Conservation (phyloP, 2,797 vertebrate genomes). For the Enoplosus armatus region DNA sequence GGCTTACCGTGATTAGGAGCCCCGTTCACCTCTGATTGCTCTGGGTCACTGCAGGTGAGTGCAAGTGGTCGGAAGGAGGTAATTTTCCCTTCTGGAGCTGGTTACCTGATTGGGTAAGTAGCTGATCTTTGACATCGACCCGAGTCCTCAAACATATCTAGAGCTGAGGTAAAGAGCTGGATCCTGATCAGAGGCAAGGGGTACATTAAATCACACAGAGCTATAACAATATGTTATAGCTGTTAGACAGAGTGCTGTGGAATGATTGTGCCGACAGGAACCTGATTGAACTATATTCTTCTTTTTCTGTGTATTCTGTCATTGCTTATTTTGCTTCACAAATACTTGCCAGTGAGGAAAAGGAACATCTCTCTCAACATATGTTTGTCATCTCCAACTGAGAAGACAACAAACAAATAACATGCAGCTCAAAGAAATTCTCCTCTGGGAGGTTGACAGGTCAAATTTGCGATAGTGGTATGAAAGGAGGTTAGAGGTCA, state of each 20-base stretch:
- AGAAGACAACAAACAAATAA: slow-evolving; percentile 17
- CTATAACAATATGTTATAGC: slow-evolving; percentile 14
- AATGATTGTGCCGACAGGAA: slow-evolving; percentile 6
- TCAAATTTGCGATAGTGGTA: neutral
- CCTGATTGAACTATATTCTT: slow-evolving; percentile 3
- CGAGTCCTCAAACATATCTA: slow-evolving; percentile 47
- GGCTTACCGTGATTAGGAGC: slow-evolving; percentile 68
- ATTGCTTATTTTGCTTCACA: slow-evolving; percentile 7
- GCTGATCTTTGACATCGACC: slow-evolving; percentile 72
- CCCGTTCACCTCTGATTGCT: slow-evolving; percentile 78
- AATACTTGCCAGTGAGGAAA: neutral
- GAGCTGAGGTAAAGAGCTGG: slow-evolving; percentile 45
- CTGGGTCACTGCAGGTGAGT: slow-evolving; percentile 80
- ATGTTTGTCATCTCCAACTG: slow-evolving; percentile 12
- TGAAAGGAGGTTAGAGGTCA: slow-evolving; percentile 6
- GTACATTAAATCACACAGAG: slow-evolving; percentile 34
- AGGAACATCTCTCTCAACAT: neutral
- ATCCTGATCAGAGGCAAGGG: slow-evolving; percentile 47
- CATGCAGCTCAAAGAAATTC: neutral
- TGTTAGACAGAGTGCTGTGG: neutral
- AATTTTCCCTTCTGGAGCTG: slow-evolving; percentile 73
- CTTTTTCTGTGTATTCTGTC: neutral
- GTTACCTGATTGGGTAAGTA: slow-evolving; percentile 81
- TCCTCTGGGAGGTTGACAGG: neutral
- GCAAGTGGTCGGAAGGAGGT: slow-evolving; percentile 80